phyloP scores from a whole-genome alignment of 2,113 vertebrate genomes.

The Mormoops blainvillei region DNA sequence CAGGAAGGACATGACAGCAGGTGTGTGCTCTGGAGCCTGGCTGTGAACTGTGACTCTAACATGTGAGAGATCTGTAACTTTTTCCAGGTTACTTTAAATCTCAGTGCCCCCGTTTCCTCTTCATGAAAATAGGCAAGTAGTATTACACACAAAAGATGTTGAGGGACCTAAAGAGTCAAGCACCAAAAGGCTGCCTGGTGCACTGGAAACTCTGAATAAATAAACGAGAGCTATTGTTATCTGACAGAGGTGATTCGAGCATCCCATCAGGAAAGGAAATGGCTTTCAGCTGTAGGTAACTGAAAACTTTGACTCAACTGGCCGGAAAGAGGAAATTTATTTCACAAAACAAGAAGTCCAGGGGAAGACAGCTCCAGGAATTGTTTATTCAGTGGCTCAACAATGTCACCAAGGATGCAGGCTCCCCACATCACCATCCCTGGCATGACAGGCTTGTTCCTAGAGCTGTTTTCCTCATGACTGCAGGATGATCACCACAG shows the following conservation, averaged over 20 bases:
- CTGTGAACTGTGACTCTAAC: background rate
- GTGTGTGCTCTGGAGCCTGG: background rate
- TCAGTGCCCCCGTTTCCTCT: background rate
- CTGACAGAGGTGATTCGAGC: background rate
- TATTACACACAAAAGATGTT: background rate
- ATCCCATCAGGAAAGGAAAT: background rate
- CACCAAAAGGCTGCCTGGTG: background rate
- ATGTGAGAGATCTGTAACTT: background rate
- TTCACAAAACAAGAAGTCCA: background rate
- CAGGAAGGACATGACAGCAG: too few species aligned
- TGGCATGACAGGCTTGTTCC: background rate
- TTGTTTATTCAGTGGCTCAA: slow-evolving; percentile 8
- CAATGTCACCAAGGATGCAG: background rate
- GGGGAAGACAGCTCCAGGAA: background rate
- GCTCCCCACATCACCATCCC: background rate
- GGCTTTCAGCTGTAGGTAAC: background rate
- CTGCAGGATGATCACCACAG: background rate
- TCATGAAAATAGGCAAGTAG: background rate
- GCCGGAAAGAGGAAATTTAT: background rate
- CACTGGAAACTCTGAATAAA: background rate
- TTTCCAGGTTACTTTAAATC: background rate
- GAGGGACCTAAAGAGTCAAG: background rate
- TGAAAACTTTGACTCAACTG: background rate
- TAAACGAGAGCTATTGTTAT: background rate
- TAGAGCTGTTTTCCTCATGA: background rate